These are phyloP conservation scores for Apostichopus japonicus DNA, from an alignment of 35 echinoderm and acorn worm species.

Conservation along the genomic window DNA sequence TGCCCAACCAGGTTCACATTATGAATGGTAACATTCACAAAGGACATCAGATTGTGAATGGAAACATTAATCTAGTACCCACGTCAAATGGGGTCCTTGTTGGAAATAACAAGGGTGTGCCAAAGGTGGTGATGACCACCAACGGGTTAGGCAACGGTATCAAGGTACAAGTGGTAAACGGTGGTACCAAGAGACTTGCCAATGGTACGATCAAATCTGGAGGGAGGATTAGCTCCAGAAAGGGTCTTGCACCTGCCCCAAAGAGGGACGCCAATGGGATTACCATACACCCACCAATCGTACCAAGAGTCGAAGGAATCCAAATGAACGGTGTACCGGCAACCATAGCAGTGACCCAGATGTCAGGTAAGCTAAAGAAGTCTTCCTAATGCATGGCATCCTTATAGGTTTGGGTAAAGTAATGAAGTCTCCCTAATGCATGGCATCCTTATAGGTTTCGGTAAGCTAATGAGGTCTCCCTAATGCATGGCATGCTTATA, in stretches of 20 bases:
- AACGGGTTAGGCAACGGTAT: slow-evolving; percentile 47
- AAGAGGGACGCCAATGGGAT: slow-evolving; percentile 58
- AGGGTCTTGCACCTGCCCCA: slow-evolving; percentile 38
- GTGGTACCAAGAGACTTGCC: slow-evolving; percentile 42
- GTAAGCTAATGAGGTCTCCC: too few relatives aligned
- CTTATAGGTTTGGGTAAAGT: too few relatives aligned
- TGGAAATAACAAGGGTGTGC: background rate
- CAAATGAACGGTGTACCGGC: slow-evolving; percentile 28
- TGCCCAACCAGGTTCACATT: background rate
- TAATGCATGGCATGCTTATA: too few relatives aligned
- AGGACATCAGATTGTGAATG: background rate
- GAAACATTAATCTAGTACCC: slow-evolving; percentile 1
- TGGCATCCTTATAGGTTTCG: too few relatives aligned
- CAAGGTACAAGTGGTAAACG: background rate
- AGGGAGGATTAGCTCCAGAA: slow-evolving; percentile 44
- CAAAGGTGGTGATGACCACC: slow-evolving; percentile 55
- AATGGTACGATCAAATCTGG: slow-evolving; percentile 50
- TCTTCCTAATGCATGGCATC: too few relatives aligned
- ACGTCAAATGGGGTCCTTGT: slow-evolving; percentile 31
- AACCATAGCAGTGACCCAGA: slow-evolving; percentile 12
- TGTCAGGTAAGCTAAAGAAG: slow-evolving; percentile 8
- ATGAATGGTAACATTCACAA: slow-evolving; percentile 31
- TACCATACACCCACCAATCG: slow-evolving; percentile 69
- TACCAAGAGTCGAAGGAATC: slow-evolving; percentile 76
- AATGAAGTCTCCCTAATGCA: too few relatives aligned